phyloP scores from a whole-genome alignment of 2,113 vertebrate species.

The Neopipo cinnamomea region DNA sequence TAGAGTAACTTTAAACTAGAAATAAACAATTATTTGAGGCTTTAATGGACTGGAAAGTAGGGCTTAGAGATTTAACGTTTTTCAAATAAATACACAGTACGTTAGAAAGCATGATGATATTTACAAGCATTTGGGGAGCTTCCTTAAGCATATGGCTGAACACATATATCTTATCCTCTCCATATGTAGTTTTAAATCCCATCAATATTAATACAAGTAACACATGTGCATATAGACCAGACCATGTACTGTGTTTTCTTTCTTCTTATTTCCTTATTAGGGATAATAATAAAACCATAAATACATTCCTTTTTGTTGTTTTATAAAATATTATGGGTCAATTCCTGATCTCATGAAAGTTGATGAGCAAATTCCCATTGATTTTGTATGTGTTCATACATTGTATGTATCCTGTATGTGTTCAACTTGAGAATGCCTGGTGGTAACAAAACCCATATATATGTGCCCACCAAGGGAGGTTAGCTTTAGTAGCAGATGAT shows the following conservation, averaged over 20 bases:
- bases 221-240: slow-evolving; percentile 16
- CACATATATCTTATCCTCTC: slow-evolving; percentile 45
- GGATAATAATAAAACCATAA: slow-evolving; percentile 55
- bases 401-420: neutral
- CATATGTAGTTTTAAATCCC: slow-evolving; percentile 52
- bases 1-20: slow-evolving; percentile 60
- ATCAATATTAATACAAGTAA: slow-evolving; percentile 20
- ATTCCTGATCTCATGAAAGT: neutral
- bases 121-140: slow-evolving; percentile 65
- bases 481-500: neutral
- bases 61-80: slow-evolving; percentile 23
- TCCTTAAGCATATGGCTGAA: slow-evolving; percentile 35
- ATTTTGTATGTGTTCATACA: no score
- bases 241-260: neutral
- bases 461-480: neutral
- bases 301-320: slow-evolving; percentile 31
- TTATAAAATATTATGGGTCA: neutral
- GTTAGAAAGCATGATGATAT: slow-evolving; percentile 38
- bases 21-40: slow-evolving; percentile 51
- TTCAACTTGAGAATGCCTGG: neutral
- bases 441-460: neutral
- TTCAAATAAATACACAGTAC: slow-evolving; percentile 39
- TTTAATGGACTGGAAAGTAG: slow-evolving; percentile 66
- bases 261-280: slow-evolving; percentile 39
- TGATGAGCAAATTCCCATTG: neutral